These are phyloP conservation scores for Sitophilus oryzae DNA, from an alignment of 1,140 invertebrate genomes.

Conservation along the genomic window DNA sequence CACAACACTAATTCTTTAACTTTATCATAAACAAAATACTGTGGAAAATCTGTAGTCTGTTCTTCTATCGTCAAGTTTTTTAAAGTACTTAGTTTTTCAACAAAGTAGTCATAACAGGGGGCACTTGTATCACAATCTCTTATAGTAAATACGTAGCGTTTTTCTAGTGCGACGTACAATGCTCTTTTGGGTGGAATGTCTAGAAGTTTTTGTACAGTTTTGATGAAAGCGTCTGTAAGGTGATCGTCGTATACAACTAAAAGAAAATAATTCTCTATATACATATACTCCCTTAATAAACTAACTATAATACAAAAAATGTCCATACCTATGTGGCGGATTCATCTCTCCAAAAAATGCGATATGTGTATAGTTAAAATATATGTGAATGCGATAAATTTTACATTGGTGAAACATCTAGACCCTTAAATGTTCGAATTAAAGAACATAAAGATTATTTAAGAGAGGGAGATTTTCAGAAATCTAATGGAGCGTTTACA, in stretches of 20 bases:
- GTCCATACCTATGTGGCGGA: too few relatives aligned
- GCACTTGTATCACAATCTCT: constrained; percentile 71
- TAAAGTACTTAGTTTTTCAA: constrained; percentile 52
- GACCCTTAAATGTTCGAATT: too few relatives aligned
- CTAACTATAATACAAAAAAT: too few relatives aligned
- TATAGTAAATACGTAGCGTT: constrained; percentile 79
- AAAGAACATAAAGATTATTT: too few relatives aligned
- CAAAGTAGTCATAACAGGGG: constrained; percentile 80
- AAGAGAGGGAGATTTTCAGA: too few relatives aligned
- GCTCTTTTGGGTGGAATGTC: constrained; percentile 52
- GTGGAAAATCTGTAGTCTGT: constrained; percentile 66
- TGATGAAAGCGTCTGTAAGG: constrained; percentile 75
- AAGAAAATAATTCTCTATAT: too few relatives aligned
- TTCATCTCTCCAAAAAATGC: too few relatives aligned
- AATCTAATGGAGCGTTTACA: too few relatives aligned
- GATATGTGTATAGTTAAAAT: too few relatives aligned
- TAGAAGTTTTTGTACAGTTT: constrained; percentile 65
- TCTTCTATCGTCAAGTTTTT: constrained; percentile 51
- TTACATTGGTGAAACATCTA: too few relatives aligned
- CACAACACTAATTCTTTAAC: constrained; percentile 70
- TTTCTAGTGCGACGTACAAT: constrained; percentile 77
- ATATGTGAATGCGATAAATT: too few relatives aligned
- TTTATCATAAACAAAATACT: constrained; percentile 77
- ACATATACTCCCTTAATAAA: too few relatives aligned
- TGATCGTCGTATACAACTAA: constrained; percentile 81